A percentile compares a stretch with the other conserved stretches of the same genome.
phyloP scores from a whole-genome alignment of 2,113 vertebrate genomes.

The Sphyrna mokarran region DNA sequence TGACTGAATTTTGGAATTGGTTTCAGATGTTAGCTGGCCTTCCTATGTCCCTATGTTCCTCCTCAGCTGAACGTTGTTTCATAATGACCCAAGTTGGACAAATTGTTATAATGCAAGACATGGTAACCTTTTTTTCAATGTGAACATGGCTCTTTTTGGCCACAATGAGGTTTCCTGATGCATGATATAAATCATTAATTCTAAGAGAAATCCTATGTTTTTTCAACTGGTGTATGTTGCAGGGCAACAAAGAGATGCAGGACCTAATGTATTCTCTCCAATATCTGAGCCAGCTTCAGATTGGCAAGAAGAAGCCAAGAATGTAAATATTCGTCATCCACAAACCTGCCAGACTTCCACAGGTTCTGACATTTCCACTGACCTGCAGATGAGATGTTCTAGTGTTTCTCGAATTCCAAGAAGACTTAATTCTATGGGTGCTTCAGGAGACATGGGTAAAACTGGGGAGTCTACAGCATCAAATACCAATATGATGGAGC shows the following conservation, averaged over 20 bases:
- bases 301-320: not conserved
- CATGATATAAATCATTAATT: not conserved
- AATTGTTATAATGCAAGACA: not conserved
- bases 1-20: not conserved
- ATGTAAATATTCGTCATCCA: not conserved
- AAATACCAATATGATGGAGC: not conserved
- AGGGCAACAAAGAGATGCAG: not conserved
- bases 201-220: not conserved
- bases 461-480: not conserved
- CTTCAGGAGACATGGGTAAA: not conserved
- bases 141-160: not conserved
- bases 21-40: not conserved
- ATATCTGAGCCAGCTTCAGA: not conserved
- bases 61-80: not conserved
- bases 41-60: not conserved
- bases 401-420: slow-evolving; percentile 25
- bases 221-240: not conserved
- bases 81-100: not conserved
- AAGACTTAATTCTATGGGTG: not conserved
- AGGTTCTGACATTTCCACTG: not conserved
- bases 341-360: not conserved
- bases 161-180: not conserved
- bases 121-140: not conserved
- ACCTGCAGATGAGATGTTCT: not conserved
- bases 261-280: not conserved